Evolutionary conservation across 1,140 invertebrate species (phyloP), one percentile per base, ranked within the genome.

Genomic region (Ceratosolen fusciceps): DNA sequence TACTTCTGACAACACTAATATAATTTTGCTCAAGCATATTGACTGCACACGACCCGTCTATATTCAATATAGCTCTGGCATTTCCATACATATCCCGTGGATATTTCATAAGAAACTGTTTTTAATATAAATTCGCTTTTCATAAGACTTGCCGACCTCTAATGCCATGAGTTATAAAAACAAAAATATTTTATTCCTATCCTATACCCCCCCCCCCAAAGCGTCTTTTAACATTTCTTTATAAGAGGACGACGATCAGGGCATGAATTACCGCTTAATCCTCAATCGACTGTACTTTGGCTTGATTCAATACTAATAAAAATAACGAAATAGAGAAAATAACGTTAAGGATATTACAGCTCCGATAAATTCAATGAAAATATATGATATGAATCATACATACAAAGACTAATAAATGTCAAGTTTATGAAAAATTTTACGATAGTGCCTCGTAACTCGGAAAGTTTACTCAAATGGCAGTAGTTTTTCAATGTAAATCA

Each of bases 401-500:
- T 58, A n/a, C 19, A 47, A 54, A 58, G 26, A 39, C 19, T 31
- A 73, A 73, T 58, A 73, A 73, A 56, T 73, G 31, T 58, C 34
- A 73, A n/a, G 16, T 73, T 39, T 58, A 56, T 73, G 34, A 58
- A 39, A 58, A 73, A 73, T 73, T 58, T 58, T 73, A 58, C 16
- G 70, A 70, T 73, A 58, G 54, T 58, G 12, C 54, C n/a, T 73
- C 31, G 71, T 73, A 73, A 58, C 54, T 73, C 34, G 34, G n/a
- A 26, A 73, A 73, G 39, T 73, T 73, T 58, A 58, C 47, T 19
- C 7, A 58, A 12, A 58, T 58, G n/a, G 52, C 52, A 39, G 43
- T 58, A 73, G 31, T 58, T 73, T 73, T 58, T n/a, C 31, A 49
- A 73, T 72, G 49, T 72, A 72, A 72, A 72, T 54, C 29, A 72